Evolutionary conservation across 2,113 vertebrate species (phyloP).

Genomic region (Hippocampus mohnikei): DNA sequence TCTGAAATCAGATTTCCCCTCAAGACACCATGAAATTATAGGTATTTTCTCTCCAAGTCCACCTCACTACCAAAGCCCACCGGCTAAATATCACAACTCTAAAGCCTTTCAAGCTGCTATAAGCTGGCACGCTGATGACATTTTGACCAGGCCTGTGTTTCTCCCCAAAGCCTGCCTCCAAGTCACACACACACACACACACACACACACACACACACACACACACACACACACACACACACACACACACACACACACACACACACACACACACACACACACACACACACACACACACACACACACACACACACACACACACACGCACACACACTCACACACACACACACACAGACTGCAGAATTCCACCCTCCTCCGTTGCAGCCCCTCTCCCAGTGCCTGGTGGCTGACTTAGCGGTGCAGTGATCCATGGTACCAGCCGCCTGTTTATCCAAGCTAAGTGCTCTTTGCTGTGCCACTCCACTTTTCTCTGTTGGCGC

Average conservation of each 20-base stretch:
- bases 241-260: neutral
- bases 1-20: conserved; percentile 79
- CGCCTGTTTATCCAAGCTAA: conserved; percentile 69
- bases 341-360: conserved; percentile 31
- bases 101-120: conserved; percentile 75
- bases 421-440: conserved; percentile 67
- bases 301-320: conserved; percentile 16
- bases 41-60: conserved; percentile 71
- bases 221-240: conserved; percentile 42
- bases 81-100: conserved; percentile 78
- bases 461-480: conserved; percentile 65
- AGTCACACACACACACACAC: conserved; percentile 10
- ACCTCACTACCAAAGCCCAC: conserved; percentile 69
- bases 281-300: too few relatives aligned
- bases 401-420: conserved; percentile 66
- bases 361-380: conserved; percentile 37
- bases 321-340: neutral
- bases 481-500: conserved; percentile 64
- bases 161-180: conserved; percentile 60
- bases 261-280: conserved; percentile 19
- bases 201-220: conserved; percentile 13
- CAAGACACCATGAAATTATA: conserved; percentile 81
- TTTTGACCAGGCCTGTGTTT: conserved; percentile 73
- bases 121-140: conserved; percentile 74
- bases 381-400: conserved; percentile 42